These are phyloP conservation scores for Troides helena DNA, from an alignment of 2,888 invertebrate genomes.

Conservation along the genomic window DNA sequence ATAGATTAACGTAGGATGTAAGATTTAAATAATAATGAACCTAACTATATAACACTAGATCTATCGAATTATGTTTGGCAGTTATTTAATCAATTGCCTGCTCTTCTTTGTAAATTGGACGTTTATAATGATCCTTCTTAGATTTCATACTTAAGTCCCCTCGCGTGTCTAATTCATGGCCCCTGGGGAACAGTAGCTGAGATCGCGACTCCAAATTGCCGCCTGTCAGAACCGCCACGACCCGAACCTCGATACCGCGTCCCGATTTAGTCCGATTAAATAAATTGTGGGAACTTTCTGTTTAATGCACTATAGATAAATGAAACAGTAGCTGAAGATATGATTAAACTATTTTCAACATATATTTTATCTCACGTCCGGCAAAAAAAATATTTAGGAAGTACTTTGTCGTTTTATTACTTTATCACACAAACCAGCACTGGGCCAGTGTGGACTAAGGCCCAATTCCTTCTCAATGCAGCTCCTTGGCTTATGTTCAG, in stretches of 20 bases:
- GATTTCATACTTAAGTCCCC: slow-evolving; percentile 26
- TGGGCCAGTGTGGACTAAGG: too few relatives aligned
- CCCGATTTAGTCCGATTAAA: slow-evolving; percentile 43
- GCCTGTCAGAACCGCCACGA: slow-evolving; percentile 52
- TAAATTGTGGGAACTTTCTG: slow-evolving; percentile 56
- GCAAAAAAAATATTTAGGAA: too few relatives aligned
- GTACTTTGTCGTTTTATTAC: too few relatives aligned
- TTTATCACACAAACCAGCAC: too few relatives aligned
- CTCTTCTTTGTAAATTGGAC: slow-evolving; percentile 25
- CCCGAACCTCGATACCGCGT: slow-evolving; percentile 29
- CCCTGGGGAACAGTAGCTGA: slow-evolving; percentile 60
- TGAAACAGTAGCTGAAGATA: not conserved
- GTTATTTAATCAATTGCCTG: slow-evolving; percentile 21
- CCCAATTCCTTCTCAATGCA: too few relatives aligned
- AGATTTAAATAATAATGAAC: not conserved
- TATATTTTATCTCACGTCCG: too few relatives aligned
- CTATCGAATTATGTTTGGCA: not conserved
- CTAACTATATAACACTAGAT: not conserved
- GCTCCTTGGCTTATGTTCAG: too few relatives aligned
- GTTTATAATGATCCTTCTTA: slow-evolving; percentile 18
- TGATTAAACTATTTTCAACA: not conserved
- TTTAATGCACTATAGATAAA: slow-evolving; percentile 13
- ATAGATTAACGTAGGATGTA: not conserved
- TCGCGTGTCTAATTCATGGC: slow-evolving; percentile 58
- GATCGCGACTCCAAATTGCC: slow-evolving; percentile 53